Evolutionary conservation across 2,888 invertebrate genomes (phyloP), one percentile per base, ranked within the genome.

Genomic region (Acanthacorydalis orientalis): DNA sequence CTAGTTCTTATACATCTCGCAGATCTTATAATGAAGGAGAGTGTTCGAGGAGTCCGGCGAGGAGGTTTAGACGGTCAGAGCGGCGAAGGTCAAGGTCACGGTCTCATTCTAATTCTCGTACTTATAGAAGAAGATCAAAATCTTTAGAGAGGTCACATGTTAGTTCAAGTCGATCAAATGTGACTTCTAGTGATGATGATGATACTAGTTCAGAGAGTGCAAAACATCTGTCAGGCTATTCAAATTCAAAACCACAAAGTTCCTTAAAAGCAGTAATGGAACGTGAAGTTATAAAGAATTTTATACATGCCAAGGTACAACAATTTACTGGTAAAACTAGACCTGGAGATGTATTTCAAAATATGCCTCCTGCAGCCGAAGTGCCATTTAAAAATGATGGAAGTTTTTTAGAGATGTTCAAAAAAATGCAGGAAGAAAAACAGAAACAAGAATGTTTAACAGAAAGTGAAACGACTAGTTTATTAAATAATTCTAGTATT

Each of bases 341-440:
- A 46, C 23, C 32, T 11, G n/a, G n/a, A 1, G 31, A 12, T 37
- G 37, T 14, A 37, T 23, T 23, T 23, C 23, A 23, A 23, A 23
- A 47, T 48, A 48, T 46, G 47, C 53, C 6, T 46, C 39, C 44
- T 23, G 53, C 39, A 51, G 52, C 16, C 49, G 53, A 23, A 23
- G 23, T 23, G 23, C 77, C 78, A 1, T 86, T 86, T 58, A 86
- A 84, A 60, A 91, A 91, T 63, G 91, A 91, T 61, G 91, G 91
- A 3, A 86, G 87, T 52, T 91, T 91, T 60, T 69, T 91, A 58
- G 90, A 90, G 63, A 83, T 89, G 76, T 91, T 91, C 58, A 90
- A 90, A 64, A 87, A 84, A 62, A 82, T 90, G 84, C 84, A 86
- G 58, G 80, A 82, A 52, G 64, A 67, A 51, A 33, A 47, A 12